A percentile compares a stretch with the other conserved stretches of the same genome.
phyloP scores from a whole-genome alignment of 2,113 vertebrate genomes.

The Monopterus albus region DNA sequence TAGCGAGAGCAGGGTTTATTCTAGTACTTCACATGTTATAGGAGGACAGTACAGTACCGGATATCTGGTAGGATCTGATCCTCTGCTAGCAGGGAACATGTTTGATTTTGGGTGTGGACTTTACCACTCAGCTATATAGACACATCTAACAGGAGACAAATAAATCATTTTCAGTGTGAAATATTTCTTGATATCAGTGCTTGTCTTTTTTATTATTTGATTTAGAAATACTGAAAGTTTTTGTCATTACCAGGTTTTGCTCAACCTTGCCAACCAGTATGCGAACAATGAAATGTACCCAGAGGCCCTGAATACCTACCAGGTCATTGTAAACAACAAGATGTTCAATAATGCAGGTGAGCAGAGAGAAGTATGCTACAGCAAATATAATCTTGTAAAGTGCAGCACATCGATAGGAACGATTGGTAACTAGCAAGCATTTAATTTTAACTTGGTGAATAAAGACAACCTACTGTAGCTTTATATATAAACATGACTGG shows the following conservation, averaged over 20 bases:
- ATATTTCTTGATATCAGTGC: not conserved
- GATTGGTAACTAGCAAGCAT: not conserved
- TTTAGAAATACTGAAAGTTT: not conserved
- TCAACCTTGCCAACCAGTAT: conserved; percentile 96
- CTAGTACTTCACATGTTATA: no score
- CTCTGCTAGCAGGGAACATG: not conserved
- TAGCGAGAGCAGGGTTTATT: no score
- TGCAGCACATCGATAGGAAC: not conserved
- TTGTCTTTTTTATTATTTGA: not conserved
- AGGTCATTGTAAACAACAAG: conserved; percentile 97
- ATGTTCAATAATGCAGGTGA: conserved; percentile 95
- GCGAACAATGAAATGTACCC: conserved; percentile 95
- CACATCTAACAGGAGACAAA: not conserved
- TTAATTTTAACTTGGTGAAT: not conserved
- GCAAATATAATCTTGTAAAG: not conserved
- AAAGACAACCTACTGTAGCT: no score
- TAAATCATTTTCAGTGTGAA: not conserved
- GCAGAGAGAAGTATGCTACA: no score
- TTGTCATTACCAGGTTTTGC: conserved; percentile 85
- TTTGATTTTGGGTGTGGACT: not conserved
- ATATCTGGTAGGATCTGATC: no score
- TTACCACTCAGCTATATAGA: no score
- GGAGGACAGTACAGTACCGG: not conserved
- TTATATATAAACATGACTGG: no score
- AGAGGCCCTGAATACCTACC: conserved; percentile 95